Percentiles rank a stretch among this genome's conserved stretches.
phyloP scores from a whole-genome alignment of 2,113 vertebrate genomes.

The Galeopterus variegatus region DNA sequence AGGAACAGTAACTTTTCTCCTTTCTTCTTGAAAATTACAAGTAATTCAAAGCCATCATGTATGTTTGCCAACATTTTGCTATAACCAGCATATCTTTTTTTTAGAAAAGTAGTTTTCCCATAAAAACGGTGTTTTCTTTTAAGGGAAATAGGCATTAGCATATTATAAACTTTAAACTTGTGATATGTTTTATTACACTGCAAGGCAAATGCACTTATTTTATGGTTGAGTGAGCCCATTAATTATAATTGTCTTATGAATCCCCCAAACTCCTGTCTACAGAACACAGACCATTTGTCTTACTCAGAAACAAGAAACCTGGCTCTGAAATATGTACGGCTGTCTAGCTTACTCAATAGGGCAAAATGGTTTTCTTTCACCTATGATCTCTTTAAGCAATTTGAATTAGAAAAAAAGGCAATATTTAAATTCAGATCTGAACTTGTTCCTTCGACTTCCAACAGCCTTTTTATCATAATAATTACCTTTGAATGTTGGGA shows the following conservation, averaged over 20 bases:
- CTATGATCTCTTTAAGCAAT: neutral
- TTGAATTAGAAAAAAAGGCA: neutral
- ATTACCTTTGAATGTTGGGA: constrained; percentile 80
- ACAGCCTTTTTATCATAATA: constrained; percentile 58
- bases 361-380: neutral
- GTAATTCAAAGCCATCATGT: neutral
- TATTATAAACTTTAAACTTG: neutral
- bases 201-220: constrained; percentile 59
- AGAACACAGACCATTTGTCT: constrained; percentile 60
- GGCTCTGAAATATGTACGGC: neutral
- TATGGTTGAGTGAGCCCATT: constrained; percentile 55
- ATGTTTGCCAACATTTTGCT: neutral
- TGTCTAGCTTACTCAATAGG: neutral
- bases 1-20: neutral
- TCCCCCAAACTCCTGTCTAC: neutral
- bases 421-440: constrained; percentile 22
- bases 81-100: neutral
- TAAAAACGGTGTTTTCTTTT: constrained; percentile 23
- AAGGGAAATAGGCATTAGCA: constrained; percentile 29
- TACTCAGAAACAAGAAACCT: neutral
- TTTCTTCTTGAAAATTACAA: neutral
- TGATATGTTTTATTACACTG: neutral
- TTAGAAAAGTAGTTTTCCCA: neutral
- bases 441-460: neutral
- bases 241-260: constrained; percentile 74